A percentile compares a stretch with the other conserved stretches of the same genome.
These are phyloP conservation scores for Ptychoptera contaminata DNA, from an alignment of 2,888 invertebrate genomes.

Conservation along the genomic window DNA sequence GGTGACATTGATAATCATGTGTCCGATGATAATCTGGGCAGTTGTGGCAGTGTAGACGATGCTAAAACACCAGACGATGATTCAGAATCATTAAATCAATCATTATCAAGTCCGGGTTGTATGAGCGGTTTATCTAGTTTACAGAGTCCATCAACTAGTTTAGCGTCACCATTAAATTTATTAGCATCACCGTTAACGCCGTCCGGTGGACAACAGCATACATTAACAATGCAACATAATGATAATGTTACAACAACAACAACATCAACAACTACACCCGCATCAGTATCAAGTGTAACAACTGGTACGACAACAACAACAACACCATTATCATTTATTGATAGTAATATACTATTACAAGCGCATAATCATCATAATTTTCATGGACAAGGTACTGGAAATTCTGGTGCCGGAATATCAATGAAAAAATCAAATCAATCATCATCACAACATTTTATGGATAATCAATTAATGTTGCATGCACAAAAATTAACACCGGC, in stretches of 20 bases:
- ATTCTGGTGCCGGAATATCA: no score
- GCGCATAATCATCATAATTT: constrained; percentile 6
- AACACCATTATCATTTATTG: background rate
- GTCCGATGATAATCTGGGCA: constrained; percentile 58
- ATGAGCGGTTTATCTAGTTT: constrained; percentile 50
- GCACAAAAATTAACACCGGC: background rate
- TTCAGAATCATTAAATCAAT: constrained; percentile 46
- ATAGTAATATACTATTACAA: background rate
- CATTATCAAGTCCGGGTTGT: constrained; percentile 42
- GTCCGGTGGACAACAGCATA: constrained; percentile 5
- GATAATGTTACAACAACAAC: constrained; percentile 7
- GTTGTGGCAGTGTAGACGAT: constrained; percentile 65
- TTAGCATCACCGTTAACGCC: constrained; percentile 42
- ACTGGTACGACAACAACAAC: constrained; percentile 6
- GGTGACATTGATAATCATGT: constrained; percentile 26
- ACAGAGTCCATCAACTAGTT: constrained; percentile 52
- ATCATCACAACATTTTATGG: constrained; percentile 16
- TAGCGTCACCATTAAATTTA: constrained; percentile 66
- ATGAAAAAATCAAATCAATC: no score
- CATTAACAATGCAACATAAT: constrained; percentile 4
- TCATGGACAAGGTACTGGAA: constrained; percentile 6
- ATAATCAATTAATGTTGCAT: background rate
- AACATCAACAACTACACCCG: constrained; percentile 4
- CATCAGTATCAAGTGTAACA: background rate
- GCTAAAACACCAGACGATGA: constrained; percentile 49